Evolutionary conservation across 2,113 vertebrate genomes (phyloP).

Genomic region (Protobothrops flavoviridis): DNA sequence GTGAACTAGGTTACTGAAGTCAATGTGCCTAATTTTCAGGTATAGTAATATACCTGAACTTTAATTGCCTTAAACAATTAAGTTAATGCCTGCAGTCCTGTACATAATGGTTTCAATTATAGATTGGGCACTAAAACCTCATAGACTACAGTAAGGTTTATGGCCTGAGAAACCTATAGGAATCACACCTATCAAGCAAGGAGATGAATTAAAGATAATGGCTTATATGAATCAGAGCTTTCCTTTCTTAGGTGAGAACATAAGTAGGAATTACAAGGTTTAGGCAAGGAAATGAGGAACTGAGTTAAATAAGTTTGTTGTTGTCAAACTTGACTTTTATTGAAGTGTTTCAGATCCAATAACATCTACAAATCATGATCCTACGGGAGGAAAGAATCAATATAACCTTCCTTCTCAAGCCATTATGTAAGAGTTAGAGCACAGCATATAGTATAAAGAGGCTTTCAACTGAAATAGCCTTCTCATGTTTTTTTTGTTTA

Average conservation of each 20-base stretch:
- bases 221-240: not conserved
- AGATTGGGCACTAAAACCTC: not conserved
- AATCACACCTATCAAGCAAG: not conserved
- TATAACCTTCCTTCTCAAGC: not conserved
- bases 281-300: not conserved
- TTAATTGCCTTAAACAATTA: too few relatives aligned
- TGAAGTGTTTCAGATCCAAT: not conserved
- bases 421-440: not conserved
- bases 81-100: not conserved
- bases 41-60: too few relatives aligned
- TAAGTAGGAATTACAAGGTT: not conserved
- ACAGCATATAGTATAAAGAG: not conserved
- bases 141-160: not conserved
- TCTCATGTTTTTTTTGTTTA: not conserved
- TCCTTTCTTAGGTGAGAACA: not conserved
- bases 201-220: not conserved
- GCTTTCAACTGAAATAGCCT: not conserved
- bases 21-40: too few relatives aligned
- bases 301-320: not conserved
- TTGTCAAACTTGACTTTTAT: not conserved
- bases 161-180: not conserved
- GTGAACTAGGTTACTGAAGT: too few relatives aligned
- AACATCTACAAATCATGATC: not conserved
- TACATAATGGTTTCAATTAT: not conserved
- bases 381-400: not conserved